Conservation (phyloP, 1,140 invertebrate genomes). For the Drepana arcuata region DNA sequence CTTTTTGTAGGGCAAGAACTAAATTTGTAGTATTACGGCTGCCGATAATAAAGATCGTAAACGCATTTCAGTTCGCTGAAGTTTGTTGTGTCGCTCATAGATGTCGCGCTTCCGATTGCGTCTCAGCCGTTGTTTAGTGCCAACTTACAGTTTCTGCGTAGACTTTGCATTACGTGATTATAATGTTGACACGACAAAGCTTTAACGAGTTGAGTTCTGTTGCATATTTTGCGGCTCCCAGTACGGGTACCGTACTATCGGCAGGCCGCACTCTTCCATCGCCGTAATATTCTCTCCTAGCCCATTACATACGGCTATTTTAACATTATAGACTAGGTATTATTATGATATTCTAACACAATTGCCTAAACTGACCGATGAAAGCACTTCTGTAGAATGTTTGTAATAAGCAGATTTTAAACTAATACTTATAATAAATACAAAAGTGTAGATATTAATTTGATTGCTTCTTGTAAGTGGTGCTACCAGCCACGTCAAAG, state of each 20-base stretch:
- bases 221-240: not conserved
- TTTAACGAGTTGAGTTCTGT: constrained; percentile 3
- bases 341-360: too few relatives aligned
- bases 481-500: too few relatives aligned
- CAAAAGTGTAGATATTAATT: too few relatives aligned
- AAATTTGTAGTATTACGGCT: constrained; percentile 67
- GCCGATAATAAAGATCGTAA: constrained; percentile 68
- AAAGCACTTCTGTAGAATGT: too few relatives aligned
- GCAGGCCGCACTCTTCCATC: not conserved
- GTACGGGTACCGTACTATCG: not conserved
- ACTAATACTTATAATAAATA: too few relatives aligned
- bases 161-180: constrained; percentile 16
- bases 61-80: constrained; percentile 65
- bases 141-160: constrained; percentile 28
- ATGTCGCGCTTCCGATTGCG: constrained; percentile 55
- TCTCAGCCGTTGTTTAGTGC: constrained; percentile 21
- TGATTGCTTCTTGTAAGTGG: too few relatives aligned
- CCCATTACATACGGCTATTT: not conserved
- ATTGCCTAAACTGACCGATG: too few relatives aligned
- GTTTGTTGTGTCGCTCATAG: constrained; percentile 59
- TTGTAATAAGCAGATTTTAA: too few relatives aligned
- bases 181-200: constrained; percentile 3
- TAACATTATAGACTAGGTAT: too few relatives aligned
- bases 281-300: not conserved
- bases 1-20: constrained; percentile 72